Percentiles rank a stretch among this genome's conserved stretches.
These are phyloP conservation scores for Heliconius cydno DNA, from an alignment of 2,888 invertebrate species.

Conservation along the genomic window DNA sequence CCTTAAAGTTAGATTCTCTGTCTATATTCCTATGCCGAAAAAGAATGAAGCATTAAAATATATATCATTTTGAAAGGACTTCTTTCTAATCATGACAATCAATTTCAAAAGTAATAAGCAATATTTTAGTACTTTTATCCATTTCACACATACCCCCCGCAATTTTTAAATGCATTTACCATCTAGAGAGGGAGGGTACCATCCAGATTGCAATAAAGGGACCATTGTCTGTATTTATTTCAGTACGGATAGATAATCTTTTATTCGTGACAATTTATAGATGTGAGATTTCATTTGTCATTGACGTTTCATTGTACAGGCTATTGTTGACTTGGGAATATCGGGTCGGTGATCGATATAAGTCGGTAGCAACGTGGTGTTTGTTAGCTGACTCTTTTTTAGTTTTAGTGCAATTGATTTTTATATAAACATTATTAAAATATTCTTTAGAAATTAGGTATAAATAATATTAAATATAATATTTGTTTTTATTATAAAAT, in stretches of 20 bases:
- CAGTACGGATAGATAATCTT: constrained; percentile 80
- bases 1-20: too few relatives aligned
- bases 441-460: too few relatives aligned
- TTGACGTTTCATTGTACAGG: constrained; percentile 52
- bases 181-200: constrained; percentile 15
- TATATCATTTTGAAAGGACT: neutral
- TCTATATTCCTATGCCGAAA: neutral
- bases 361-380: constrained; percentile 6
- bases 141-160: constrained; percentile 1
- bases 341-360: constrained; percentile 42
- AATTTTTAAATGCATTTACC: constrained; percentile 23
- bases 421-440: too few relatives aligned
- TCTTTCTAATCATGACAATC: neutral
- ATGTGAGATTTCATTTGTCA: constrained; percentile 78
- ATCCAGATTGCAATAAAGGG: constrained; percentile 68
- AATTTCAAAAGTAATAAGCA: neutral
- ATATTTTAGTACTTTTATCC: neutral
- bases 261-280: constrained; percentile 80
- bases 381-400: constrained; percentile 6
- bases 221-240: constrained; percentile 78
- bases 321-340: constrained; percentile 44
- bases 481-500: neutral
- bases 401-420: constrained; percentile 1
- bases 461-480: too few relatives aligned
- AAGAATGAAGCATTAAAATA: too few relatives aligned